phyloP scores from a whole-genome alignment of 1,140 invertebrate species.

The Drosophila tropicalis region DNA sequence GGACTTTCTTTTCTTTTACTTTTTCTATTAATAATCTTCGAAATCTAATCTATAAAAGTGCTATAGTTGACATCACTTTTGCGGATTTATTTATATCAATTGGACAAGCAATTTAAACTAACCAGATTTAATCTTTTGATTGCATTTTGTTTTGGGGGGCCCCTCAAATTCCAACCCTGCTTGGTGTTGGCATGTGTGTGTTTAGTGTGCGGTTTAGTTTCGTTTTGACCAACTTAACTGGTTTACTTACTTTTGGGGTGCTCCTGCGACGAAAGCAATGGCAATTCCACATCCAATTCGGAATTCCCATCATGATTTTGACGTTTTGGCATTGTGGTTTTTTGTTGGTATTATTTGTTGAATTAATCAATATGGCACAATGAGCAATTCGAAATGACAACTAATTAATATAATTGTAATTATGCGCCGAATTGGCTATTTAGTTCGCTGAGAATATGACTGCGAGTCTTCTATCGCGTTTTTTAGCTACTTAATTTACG shows the following conservation, averaged over 20 bases:
- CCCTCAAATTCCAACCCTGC: background rate
- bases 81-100: background rate
- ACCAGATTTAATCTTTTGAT: too few species aligned
- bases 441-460: slow-evolving; percentile 30
- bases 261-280: slow-evolving; percentile 58
- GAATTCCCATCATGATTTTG: slow-evolving; percentile 39
- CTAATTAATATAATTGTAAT: slow-evolving; percentile 53
- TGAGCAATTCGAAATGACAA: slow-evolving; percentile 24
- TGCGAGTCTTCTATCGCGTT: slow-evolving; percentile 12
- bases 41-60: background rate
- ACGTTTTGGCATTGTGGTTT: slow-evolving; percentile 56
- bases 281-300: slow-evolving; percentile 55
- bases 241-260: slow-evolving; percentile 65
- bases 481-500: slow-evolving; percentile 46
- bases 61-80: background rate
- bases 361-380: slow-evolving; percentile 31
- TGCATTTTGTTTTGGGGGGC: too few species aligned
- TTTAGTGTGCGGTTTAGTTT: slow-evolving; percentile 35
- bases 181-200: slow-evolving; percentile 17
- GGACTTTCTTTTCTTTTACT: background rate
- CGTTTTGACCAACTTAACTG: slow-evolving; percentile 74
- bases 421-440: slow-evolving; percentile 27
- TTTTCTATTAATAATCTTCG: background rate
- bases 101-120: background rate
- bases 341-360: slow-evolving; percentile 22